These are phyloP conservation scores for Trichogramma dendrolimi DNA, from an alignment of 2,888 invertebrate species.

Conservation along the genomic window DNA sequence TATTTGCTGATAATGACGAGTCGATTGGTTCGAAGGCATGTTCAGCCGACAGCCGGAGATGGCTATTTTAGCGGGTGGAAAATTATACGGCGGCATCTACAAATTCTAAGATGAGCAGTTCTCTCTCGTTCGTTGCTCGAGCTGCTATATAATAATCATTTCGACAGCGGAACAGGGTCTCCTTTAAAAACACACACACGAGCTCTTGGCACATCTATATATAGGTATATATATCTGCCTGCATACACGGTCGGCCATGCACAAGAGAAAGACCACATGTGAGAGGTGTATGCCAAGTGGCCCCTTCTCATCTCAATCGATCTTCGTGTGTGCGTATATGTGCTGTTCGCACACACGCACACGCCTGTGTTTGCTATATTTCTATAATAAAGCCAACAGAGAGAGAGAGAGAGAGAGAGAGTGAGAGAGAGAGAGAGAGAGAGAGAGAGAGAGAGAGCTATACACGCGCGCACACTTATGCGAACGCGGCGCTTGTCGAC, in stretches of 20 bases:
- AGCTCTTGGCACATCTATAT: too few species aligned
- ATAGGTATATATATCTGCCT: too few species aligned
- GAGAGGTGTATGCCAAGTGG: neutral
- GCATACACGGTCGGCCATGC: constrained; percentile 28
- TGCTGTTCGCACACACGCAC: constrained; percentile 7
- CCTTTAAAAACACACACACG: too few species aligned
- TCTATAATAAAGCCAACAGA: constrained; percentile 23
- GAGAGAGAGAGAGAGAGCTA: too few species aligned
- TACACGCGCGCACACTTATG: constrained; percentile 16
- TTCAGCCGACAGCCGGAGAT: constrained; percentile 38
- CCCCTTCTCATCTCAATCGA: neutral
- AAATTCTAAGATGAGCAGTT: constrained; percentile 52
- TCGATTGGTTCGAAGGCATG: constrained; percentile 39
- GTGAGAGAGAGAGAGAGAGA: too few species aligned
- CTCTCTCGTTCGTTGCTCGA: constrained; percentile 39
- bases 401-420: too few species aligned
- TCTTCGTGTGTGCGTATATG: neutral
- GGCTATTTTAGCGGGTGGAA: constrained; percentile 53
- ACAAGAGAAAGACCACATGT: neutral
- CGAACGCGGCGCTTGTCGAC: constrained; percentile 48
- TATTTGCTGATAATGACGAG: constrained; percentile 51
- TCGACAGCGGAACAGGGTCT: constrained; percentile 40
- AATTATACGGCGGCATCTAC: constrained; percentile 52
- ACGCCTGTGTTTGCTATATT: constrained; percentile 10
- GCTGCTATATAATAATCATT: constrained; percentile 53